Evolutionary conservation across 53 echinoderm and acorn worm genomes (phyloP), one percentile per base, ranked within the genome.

Genomic region (Paelopatides confundens): DNA sequence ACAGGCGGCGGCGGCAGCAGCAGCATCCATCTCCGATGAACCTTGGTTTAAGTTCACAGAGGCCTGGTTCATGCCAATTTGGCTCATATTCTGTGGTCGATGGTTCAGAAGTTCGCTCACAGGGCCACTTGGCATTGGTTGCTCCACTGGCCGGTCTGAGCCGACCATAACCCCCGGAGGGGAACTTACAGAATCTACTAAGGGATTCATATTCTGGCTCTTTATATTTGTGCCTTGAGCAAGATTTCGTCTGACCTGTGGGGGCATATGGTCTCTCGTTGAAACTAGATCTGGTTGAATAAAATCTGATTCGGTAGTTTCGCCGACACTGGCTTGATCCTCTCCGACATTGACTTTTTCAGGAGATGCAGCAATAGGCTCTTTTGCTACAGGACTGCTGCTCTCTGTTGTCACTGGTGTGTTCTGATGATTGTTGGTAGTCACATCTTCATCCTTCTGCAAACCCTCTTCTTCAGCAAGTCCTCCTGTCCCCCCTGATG

Each of bases 401-500:
- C 24, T 58, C 18, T n/a, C 58, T 58, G 58, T 58, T 21, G 58
- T 58, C 58, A 58, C 58, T 58, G 58, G n/a, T 2, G n/a, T 58
- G n/a, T 23, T 26, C 21, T 15, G n/a, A 17, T 58, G 89, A 17
- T 21, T 86, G 66, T 30, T 85, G 77, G 5, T n/a, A 54, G 54
- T 76, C 21, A 81, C 58, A 37, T 66, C 31, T 18, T 87, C 77
- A 33, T 82, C 35, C 28, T 82, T 46, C 13, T 33, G 63, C 36
- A 58, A 18, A 21, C 6, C 6, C 6, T 58, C 58, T 21, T 21
- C 24, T 21, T 58, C 58, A 58, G 82, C 74, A 76, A 71, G 32
- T 95, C 85, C 65, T 89, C 89, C 37, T 88, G 66, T 29, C 64
- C 85, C 38, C 85, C 92, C 13, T 92, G 94, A 17, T 91, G 94